Base-by-base conservation (phyloP, 2,113 vertebrate species). In the Nothocercus nigrocapillus region DNA sequence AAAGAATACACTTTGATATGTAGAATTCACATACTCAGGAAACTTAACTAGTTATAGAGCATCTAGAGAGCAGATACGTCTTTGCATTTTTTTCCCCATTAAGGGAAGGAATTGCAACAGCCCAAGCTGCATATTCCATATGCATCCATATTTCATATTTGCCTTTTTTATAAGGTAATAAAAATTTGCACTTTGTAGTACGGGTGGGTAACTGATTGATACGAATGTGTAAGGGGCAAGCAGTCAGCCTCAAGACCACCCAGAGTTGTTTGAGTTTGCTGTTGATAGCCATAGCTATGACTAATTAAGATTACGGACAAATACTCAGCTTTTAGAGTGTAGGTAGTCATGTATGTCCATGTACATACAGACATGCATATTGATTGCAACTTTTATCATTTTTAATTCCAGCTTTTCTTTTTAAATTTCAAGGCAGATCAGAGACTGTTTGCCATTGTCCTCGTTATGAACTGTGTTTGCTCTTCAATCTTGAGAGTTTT, bases 281-380 rank as follows among this genome's bases (percentile, higher is more conserved):
- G n/a, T 54, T 84, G 90, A 92, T 85, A 93, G 58, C 16, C 27
- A 10, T 72, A 49, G 34, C 73, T 73, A 54, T 90, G 77, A 72
- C 80, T 97, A 79, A 90, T 89, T 79, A 90, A 45, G 30, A 77
- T 53, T 90, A 28, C 69, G 88, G 90, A 90, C 74, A 90, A 86
- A 85, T 27, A 38, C 42, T 84, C 40, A 49, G 85, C 38, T 86
- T 89, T 69, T 68, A 47, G 20, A 78, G 61, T 8, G 24, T 5
- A 14, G 58, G 34, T 82, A 44, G 56, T 40, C 11, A 8, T 74
- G 69, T 82, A 81, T 56, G 62, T 44, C 40, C 81, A 18, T 32
- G 11, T 63, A 34, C 17, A 20, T 38, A 8, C 7, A 18, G 8
- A 30, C 3, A 18, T 18, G 21, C 21, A 7, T 15, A 9, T 15